Percentiles rank a stretch among this genome's conserved stretches.
These are phyloP conservation scores for Peromyscus californicus DNA, from an alignment of 2,113 vertebrate species.

Conservation along the genomic window DNA sequence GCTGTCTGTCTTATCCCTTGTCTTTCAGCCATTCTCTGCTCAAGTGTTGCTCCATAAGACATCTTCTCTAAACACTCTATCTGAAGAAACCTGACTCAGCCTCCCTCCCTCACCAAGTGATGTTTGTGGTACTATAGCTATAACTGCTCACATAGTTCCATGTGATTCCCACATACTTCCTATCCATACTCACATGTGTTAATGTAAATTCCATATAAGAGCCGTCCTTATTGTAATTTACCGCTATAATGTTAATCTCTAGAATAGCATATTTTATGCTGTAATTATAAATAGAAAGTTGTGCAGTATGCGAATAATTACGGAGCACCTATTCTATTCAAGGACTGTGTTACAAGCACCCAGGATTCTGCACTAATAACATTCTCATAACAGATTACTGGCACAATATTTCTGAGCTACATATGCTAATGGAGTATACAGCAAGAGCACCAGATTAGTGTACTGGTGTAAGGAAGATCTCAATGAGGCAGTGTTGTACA, in stretches of 20 bases:
- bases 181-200: not conserved
- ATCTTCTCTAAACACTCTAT: not conserved
- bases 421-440: not conserved
- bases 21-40: not conserved
- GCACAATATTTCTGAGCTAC: not conserved
- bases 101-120: not conserved
- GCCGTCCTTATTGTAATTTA: not conserved
- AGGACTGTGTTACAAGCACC: not conserved
- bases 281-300: not conserved
- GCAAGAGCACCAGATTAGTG: not conserved
- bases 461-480: not conserved
- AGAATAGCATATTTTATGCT: not conserved
- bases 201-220: not conserved
- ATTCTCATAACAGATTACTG: not conserved
- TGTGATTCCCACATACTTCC: not conserved
- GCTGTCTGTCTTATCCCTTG: not conserved
- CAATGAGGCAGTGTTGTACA: not conserved
- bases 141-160: not conserved
- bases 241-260: not conserved
- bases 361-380: not conserved
- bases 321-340: not conserved
- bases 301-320: conserved; percentile 4
- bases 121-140: not conserved
- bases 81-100: not conserved
- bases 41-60: not conserved